Evolutionary conservation across 2,888 invertebrate species (phyloP).

Genomic region (Tenthredo mesomela): DNA sequence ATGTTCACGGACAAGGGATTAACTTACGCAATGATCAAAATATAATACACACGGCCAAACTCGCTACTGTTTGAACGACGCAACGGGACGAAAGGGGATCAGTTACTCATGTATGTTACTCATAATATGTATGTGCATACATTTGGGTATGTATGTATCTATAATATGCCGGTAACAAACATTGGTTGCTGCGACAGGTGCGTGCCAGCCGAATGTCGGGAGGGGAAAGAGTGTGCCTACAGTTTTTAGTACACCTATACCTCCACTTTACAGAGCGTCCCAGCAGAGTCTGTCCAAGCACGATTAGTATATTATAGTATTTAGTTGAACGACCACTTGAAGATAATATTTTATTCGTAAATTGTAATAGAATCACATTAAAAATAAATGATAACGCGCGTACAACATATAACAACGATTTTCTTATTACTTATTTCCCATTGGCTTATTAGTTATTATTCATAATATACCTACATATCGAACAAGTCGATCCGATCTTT

Average conservation of each 20-base stretch:
- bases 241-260: not conserved
- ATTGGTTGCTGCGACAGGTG: conserved; percentile 75
- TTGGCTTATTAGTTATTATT: not conserved
- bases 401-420: not conserved
- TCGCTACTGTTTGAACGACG: not conserved
- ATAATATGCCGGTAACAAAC: conserved; percentile 58
- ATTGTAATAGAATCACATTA: not conserved
- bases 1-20: not conserved
- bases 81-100: not conserved
- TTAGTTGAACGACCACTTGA: not conserved
- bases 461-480: not conserved
- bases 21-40: not conserved
- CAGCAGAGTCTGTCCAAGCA: not conserved
- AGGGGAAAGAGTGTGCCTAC: not conserved
- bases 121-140: not conserved
- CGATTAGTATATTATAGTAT: not conserved
- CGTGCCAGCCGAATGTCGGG: not conserved
- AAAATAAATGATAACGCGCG: not conserved
- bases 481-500: not conserved
- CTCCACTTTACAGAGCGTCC: not conserved
- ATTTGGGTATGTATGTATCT: not conserved
- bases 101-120: not conserved
- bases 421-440: not conserved
- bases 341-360: not conserved
- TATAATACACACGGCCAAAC: not conserved